Evolutionary conservation across 2,888 invertebrate genomes (phyloP).

Genomic region (Ganaspis brasiliensis): DNA sequence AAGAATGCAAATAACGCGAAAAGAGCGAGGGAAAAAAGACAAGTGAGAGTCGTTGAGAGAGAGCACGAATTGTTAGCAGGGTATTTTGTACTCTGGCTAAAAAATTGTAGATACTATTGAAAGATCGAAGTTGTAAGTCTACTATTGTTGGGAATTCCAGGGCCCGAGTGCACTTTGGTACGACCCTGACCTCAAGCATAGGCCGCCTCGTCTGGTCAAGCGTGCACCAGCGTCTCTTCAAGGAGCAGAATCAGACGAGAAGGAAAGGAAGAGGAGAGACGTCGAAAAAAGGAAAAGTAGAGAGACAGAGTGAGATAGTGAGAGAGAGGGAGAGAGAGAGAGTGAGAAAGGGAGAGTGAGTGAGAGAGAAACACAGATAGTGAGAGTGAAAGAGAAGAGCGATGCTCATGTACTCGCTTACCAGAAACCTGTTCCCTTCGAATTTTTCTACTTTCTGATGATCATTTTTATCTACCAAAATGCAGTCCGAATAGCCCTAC

Average conservation of each 20-base stretch:
- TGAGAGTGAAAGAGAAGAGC: slow-evolving; percentile 52
- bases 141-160: slow-evolving; percentile 30
- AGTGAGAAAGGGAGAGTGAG: slow-evolving; percentile 48
- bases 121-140: slow-evolving; percentile 3
- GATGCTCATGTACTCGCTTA: slow-evolving; percentile 61
- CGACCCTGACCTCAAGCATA: slow-evolving; percentile 71
- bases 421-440: slow-evolving; percentile 78
- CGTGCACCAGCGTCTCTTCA: slow-evolving; percentile 64
- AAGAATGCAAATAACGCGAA: slow-evolving; percentile 38
- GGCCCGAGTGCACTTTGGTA: slow-evolving; percentile 46
- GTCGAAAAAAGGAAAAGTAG: slow-evolving; percentile 33
- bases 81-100: slow-evolving; percentile 34
- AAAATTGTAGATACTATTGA: slow-evolving; percentile 30
- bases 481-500: slow-evolving; percentile 37
- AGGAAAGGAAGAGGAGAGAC: slow-evolving; percentile 56
- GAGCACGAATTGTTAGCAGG: slow-evolving; percentile 20
- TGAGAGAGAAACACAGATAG: slow-evolving; percentile 42
- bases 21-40: slow-evolving; percentile 35
- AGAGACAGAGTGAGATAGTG: slow-evolving; percentile 52
- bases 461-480: slow-evolving; percentile 67
- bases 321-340: slow-evolving; percentile 59
- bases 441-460: slow-evolving; percentile 74
- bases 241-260: slow-evolving; percentile 50
- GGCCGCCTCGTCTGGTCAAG: slow-evolving; percentile 74
- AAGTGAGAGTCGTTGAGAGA: slow-evolving; percentile 15